Conservation (phyloP, 1,140 invertebrate genomes). For the Gryllus bimaculatus region DNA sequence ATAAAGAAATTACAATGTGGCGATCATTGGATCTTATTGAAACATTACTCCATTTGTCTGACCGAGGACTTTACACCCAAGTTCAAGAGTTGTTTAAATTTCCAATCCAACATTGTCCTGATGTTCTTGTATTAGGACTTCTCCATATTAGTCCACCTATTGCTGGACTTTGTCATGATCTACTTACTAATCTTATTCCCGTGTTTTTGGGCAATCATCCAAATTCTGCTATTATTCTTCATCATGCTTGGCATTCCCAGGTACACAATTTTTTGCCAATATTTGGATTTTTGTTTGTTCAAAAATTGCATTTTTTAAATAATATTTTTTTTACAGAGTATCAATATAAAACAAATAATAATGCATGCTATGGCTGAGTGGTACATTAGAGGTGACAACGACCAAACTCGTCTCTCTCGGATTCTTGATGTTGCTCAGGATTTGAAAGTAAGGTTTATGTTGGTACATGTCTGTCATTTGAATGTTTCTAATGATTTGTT, state of each 20-base stretch:
- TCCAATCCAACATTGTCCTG: slow-evolving; percentile 86
- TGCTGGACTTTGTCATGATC: slow-evolving; percentile 68
- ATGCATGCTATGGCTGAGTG: slow-evolving; percentile 97
- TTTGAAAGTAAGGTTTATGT: slow-evolving; percentile 54
- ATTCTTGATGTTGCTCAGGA: slow-evolving; percentile 97
- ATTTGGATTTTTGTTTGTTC: background rate
- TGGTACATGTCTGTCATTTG: background rate
- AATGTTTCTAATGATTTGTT: slow-evolving; percentile 7
- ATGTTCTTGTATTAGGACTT: slow-evolving; percentile 79
- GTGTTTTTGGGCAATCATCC: slow-evolving; percentile 90
- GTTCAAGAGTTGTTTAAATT: slow-evolving; percentile 88
- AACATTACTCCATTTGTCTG: slow-evolving; percentile 73
- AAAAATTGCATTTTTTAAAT: slow-evolving; percentile 1
- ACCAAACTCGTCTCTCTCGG: slow-evolving; percentile 83
- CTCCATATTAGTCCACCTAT: slow-evolving; percentile 72
- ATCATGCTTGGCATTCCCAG: slow-evolving; percentile 85
- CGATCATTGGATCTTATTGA: slow-evolving; percentile 86
- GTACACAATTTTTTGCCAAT: slow-evolving; percentile 17
- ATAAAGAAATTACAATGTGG: slow-evolving; percentile 87
- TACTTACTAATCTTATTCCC: slow-evolving; percentile 75
- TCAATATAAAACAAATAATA: slow-evolving; percentile 68
- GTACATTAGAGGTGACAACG: slow-evolving; percentile 84
- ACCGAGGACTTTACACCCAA: slow-evolving; percentile 67
- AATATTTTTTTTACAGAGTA: slow-evolving; percentile 18
- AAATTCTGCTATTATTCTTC: slow-evolving; percentile 84